Evolutionary conservation across 2,797 vertebrate genomes (phyloP), one percentile per base, ranked within the genome.

Genomic region (Podarcis siculus): DNA sequence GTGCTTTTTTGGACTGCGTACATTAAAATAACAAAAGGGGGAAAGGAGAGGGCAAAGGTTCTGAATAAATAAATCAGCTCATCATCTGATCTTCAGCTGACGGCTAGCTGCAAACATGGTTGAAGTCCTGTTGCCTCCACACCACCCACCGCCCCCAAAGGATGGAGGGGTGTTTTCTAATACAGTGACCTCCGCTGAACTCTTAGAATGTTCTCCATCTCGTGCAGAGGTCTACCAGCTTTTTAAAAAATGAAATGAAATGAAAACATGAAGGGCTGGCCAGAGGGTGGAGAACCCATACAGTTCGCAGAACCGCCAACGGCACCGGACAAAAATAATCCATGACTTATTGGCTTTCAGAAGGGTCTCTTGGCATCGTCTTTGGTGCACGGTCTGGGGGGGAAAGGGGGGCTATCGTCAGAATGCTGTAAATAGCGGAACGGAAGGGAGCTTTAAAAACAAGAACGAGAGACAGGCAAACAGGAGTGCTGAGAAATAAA

Each of bases 161-260:
- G 91, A 55, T 45, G 4, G 30, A 61, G 45, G 84, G 39, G 32
- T 84, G 85, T 87, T 81, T 89, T 81, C 35, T 17, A 0, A 72
- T 69, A 1, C 13, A 3, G 0, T 0, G 1, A 30, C 91, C 92
- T 88, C 1, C 0, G 13, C 58, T 90, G 91, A 96, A 96, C 89
- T 95, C 94, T 49, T 83, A 58, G 84, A 95, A 96, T 92, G 95
- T 95, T 76, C 66, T 3, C 87, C 88, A 61, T 37, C 39, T 66
- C 0, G 30, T 17, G 67, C 83, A 80, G 83, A 82, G 67, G 27
- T 86, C 1, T 3, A 71, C 75, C 39, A 42, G 19, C 45, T 15
- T 3, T 55, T 55, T 15, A 49, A 45, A 13, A 55, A 55, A 55
- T 15, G 49, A 55, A 55, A 55, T 55, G 49, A 55, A 55, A 55